phyloP scores from a whole-genome alignment of 2,113 vertebrate species.

The Machaerirhynchus nigripectus region DNA sequence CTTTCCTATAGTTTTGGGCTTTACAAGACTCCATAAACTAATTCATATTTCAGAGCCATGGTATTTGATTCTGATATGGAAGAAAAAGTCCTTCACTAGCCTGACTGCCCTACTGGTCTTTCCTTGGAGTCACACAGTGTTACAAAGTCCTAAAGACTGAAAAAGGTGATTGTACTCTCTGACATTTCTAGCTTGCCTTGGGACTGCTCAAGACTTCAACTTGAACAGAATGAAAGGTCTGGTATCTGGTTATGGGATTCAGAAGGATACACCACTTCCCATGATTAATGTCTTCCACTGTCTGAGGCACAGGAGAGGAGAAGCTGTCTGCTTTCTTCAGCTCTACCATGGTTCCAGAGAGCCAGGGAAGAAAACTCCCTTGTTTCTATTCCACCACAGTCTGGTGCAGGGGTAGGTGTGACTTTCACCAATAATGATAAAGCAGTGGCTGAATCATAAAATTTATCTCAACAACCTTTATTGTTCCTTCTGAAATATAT shows the following conservation, averaged over 20 bases:
- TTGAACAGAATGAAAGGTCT: not conserved
- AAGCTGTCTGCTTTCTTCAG: not conserved
- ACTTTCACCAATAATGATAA: not conserved
- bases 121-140: not conserved
- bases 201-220: not conserved
- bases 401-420: not conserved
- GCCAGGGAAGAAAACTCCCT: not conserved
- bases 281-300: not conserved
- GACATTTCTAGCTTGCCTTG: not conserved
- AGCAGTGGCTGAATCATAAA: not conserved
- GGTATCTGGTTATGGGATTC: not conserved
- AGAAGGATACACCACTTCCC: not conserved
- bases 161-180: not conserved
- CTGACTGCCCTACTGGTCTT: not conserved
- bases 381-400: not conserved
- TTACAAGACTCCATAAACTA: not conserved
- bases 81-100: not conserved
- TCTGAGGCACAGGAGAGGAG: not conserved
- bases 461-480: not conserved
- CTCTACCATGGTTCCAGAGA: not conserved
- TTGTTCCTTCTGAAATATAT: not conserved
- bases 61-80: not conserved
- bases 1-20: not conserved
- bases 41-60: not conserved
- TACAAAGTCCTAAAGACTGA: fast-evolving